These are phyloP conservation scores for Pogonomyrmex californicus DNA, from an alignment of 1,140 invertebrate species.

Conservation along the genomic window DNA sequence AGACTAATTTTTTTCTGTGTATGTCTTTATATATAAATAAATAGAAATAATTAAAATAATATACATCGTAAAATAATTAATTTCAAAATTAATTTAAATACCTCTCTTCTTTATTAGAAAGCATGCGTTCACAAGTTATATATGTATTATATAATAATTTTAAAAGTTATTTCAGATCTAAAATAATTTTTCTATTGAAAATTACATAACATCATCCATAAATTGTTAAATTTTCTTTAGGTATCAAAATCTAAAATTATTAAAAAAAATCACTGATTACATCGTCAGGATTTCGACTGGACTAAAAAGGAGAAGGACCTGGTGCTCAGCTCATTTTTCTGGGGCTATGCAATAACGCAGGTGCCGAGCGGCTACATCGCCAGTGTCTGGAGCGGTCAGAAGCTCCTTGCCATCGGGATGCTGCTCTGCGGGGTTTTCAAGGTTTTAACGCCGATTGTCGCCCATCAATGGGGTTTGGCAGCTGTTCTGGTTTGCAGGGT, in stretches of 20 bases:
- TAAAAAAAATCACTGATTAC: neutral
- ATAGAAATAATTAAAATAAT: neutral
- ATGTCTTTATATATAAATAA: neutral
- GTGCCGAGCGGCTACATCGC: constrained; percentile 88
- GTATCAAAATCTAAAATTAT: neutral
- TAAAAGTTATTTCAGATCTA: neutral
- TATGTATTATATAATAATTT: too few relatives aligned
- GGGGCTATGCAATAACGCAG: constrained; percentile 90
- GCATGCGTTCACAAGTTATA: neutral
- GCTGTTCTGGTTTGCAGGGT: constrained; percentile 87
- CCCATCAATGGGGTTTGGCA: constrained; percentile 83
- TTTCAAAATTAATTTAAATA: neutral
- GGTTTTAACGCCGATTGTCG: constrained; percentile 78
- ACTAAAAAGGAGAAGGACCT: constrained; percentile 86
- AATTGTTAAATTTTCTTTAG: neutral
- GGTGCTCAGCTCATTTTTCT: constrained; percentile 91
- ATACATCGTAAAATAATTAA: neutral
- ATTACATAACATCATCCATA: neutral
- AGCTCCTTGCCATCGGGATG: constrained; percentile 88
- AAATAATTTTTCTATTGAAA: neutral
- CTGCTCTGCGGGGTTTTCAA: constrained; percentile 89
- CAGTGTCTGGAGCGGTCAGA: constrained; percentile 87
- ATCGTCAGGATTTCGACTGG: constrained; percentile 87
- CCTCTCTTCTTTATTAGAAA: neutral
- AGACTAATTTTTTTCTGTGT: too few relatives aligned